phyloP scores from a whole-genome alignment of 2,888 invertebrate genomes.

The Protophormia terraenovae region DNA sequence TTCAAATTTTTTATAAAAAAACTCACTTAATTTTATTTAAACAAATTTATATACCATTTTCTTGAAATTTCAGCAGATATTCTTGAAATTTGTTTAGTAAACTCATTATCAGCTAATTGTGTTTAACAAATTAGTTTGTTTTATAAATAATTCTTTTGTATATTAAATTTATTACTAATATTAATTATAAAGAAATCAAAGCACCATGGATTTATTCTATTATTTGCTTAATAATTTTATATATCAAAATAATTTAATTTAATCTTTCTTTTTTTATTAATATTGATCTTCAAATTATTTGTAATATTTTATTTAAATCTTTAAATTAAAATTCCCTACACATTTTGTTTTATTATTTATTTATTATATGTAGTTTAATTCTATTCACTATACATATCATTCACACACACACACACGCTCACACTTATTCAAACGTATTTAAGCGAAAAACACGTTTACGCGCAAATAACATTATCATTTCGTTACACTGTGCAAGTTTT shows the following conservation, averaged over 20 bases:
- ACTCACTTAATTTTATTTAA: too few species aligned
- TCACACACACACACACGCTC: neutral
- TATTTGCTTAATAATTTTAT: too few species aligned
- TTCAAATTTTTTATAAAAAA: neutral
- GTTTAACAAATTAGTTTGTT: too few species aligned
- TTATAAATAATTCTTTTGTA: too few species aligned
- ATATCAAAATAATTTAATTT: neutral
- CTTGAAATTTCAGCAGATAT: too few species aligned
- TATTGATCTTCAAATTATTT: conserved; percentile 3
- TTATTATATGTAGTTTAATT: conserved; percentile 41
- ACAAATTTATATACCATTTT: too few species aligned
- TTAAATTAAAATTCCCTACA: conserved; percentile 35
- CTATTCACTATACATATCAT: conserved; percentile 13
- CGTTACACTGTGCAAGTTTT: conserved; percentile 36
- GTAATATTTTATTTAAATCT: conserved; percentile 13
- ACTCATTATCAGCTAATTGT: too few species aligned
- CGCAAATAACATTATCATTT: conserved; percentile 19
- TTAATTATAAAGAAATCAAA: too few species aligned
- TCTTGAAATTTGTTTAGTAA: too few species aligned
- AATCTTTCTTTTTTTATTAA: neutral
- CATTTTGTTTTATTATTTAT: neutral
- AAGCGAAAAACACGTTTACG: conserved; percentile 45
- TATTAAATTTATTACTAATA: too few species aligned
- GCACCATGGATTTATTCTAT: too few species aligned
- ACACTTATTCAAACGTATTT: neutral